Conservation (phyloP, 1,140 invertebrate genomes). For the Vanessa atalanta region DNA sequence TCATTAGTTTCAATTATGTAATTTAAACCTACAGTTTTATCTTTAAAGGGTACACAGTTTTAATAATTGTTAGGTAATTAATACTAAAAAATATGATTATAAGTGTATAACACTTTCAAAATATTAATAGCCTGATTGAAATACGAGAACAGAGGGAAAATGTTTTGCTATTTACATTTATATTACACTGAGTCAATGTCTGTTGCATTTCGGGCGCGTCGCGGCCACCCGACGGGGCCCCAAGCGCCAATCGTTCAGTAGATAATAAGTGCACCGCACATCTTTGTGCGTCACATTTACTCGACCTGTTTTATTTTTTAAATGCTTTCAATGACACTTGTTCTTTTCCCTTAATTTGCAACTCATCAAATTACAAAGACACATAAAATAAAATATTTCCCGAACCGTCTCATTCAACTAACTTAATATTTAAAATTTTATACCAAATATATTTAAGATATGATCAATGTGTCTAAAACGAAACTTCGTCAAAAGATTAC, state of each 20-base stretch:
- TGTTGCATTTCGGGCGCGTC: conserved; percentile 59
- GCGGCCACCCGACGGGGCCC: conserved; percentile 68
- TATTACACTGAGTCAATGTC: conserved; percentile 21
- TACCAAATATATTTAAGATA: conserved; percentile 2
- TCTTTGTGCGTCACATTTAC: conserved; percentile 56
- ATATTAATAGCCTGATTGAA: neutral
- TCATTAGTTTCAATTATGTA: conserved; percentile 6
- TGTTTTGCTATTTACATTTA: conserved; percentile 25
- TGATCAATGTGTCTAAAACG: neutral
- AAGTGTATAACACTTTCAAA: no score
- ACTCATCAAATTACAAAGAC: no score
- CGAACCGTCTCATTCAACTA: no score
- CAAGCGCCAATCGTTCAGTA: conserved; percentile 57
- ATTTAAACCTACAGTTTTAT: neutral
- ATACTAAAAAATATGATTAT: neutral
- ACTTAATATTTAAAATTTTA: neutral
- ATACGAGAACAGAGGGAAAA: neutral
- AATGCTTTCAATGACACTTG: conserved; percentile 49
- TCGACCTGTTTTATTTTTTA: conserved; percentile 50
- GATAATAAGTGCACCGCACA: conserved; percentile 73
- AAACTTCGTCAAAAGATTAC: conserved; percentile 25
- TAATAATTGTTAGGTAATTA: neutral
- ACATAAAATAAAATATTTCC: no score
- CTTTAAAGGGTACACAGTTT: neutral
- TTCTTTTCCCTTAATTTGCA: no score